Conservation (phyloP, 2,888 invertebrate species). For the Papilio demoleus region DNA sequence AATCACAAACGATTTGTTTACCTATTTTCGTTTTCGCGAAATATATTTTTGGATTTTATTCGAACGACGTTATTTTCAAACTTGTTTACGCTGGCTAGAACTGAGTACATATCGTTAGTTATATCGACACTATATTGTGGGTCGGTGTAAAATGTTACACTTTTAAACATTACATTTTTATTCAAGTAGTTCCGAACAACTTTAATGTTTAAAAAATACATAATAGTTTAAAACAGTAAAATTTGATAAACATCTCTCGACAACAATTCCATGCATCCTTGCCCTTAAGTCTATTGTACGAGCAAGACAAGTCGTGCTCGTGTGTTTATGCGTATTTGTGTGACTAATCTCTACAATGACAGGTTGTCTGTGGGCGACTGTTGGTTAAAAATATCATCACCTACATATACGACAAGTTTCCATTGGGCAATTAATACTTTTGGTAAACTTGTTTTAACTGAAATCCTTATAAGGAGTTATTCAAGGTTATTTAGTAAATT, state of each 20-base stretch:
- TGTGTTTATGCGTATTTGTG: slow-evolving; percentile 31
- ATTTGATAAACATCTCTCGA: neutral
- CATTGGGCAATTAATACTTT: neutral
- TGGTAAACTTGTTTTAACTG: neutral
- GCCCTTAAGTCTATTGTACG: slow-evolving; percentile 3
- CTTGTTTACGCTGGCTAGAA: slow-evolving; percentile 13
- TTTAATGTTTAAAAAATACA: neutral
- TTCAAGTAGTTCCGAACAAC: neutral
- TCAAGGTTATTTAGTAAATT: neutral
- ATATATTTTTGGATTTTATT: slow-evolving; percentile 28
- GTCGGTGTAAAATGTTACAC: neutral
- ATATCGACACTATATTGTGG: too few species aligned
- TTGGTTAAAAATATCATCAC: slow-evolving; percentile 42
- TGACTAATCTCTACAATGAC: slow-evolving; percentile 47
- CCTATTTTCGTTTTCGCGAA: slow-evolving; percentile 52
- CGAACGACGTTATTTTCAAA: slow-evolving; percentile 33
- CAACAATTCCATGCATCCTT: slow-evolving; percentile 2
- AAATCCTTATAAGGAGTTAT: neutral
- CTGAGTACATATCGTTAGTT: neutral
- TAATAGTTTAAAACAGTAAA: neutral
- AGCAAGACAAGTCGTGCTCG: slow-evolving; percentile 18
- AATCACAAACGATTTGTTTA: slow-evolving; percentile 70
- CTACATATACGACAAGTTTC: slow-evolving; percentile 17
- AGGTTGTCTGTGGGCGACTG: slow-evolving; percentile 45
- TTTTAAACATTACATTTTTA: neutral